Percentiles rank a stretch among this genome's conserved stretches.
phyloP scores from a whole-genome alignment of 2,888 invertebrate species.

The Dione vanillae region DNA sequence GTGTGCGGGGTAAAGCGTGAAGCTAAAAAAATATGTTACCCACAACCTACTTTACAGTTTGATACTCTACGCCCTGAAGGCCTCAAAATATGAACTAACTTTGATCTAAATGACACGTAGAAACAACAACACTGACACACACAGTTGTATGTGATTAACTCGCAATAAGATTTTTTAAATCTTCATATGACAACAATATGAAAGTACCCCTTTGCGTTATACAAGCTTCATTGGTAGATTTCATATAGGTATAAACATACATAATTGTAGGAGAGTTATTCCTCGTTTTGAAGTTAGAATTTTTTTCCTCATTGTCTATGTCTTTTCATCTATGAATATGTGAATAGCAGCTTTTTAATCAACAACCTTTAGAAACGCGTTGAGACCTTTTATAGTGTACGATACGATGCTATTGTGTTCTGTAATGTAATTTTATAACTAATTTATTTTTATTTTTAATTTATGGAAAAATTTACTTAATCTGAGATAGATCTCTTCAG shows the following conservation, averaged over 20 bases:
- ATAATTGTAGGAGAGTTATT: background rate
- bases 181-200: background rate
- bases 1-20: too few relatives aligned
- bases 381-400: background rate
- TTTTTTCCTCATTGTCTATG: constrained; percentile 20
- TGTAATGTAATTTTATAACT: background rate
- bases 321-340: constrained; percentile 27
- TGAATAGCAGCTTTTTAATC: constrained; percentile 25
- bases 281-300: constrained; percentile 22
- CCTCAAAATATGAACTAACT: too few relatives aligned
- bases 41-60: too few relatives aligned
- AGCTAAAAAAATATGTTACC: too few relatives aligned
- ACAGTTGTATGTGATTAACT: too few relatives aligned
- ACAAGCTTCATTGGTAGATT: constrained; percentile 3
- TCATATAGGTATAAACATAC: constrained; percentile 11
- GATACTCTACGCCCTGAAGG: too few relatives aligned
- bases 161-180: background rate
- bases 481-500: too few relatives aligned
- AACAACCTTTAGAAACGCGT: constrained; percentile 27
- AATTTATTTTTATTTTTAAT: background rate
- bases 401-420: constrained; percentile 20
- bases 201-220: background rate
- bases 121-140: too few relatives aligned
- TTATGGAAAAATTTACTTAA: background rate
- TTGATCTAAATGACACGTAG: too few relatives aligned